phyloP scores from a whole-genome alignment of 2,797 vertebrate species.

The Aulostomus chinensis region DNA sequence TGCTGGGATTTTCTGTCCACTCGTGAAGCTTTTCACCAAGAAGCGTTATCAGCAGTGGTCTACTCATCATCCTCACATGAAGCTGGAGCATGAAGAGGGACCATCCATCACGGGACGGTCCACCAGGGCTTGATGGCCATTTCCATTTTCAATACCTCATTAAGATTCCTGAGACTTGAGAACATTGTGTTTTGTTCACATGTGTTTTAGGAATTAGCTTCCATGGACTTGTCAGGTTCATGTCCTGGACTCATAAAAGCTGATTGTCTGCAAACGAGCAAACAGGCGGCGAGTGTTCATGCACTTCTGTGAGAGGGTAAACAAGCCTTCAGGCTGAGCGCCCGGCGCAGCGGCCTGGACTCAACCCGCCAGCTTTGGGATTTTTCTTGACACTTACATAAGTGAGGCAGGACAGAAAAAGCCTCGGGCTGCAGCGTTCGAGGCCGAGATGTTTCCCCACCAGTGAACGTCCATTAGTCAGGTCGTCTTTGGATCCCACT shows the following conservation, averaged over 20 bases:
- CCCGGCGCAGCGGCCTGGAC: neutral
- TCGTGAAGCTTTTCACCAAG: slow-evolving; percentile 68
- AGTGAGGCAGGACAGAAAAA: slow-evolving; percentile 33
- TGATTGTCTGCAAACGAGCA: slow-evolving; percentile 36
- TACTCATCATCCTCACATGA: slow-evolving; percentile 50
- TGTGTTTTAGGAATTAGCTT: slow-evolving; percentile 63
- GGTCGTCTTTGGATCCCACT: slow-evolving; percentile 46
- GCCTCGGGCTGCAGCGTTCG: slow-evolving; percentile 10
- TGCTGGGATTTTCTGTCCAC: slow-evolving; percentile 59
- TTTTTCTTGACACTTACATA: slow-evolving; percentile 42
- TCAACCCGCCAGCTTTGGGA: slow-evolving; percentile 8
- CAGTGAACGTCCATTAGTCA: slow-evolving; percentile 35
- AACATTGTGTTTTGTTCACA: slow-evolving; percentile 59
- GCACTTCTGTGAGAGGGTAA: slow-evolving; percentile 15
- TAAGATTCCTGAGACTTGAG: slow-evolving; percentile 54
- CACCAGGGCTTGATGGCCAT: slow-evolving; percentile 55
- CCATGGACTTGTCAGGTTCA: slow-evolving; percentile 23
- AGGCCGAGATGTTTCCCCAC: slow-evolving; percentile 19
- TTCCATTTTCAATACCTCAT: slow-evolving; percentile 74
- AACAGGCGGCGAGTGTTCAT: slow-evolving; percentile 24
- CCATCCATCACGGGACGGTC: slow-evolving; percentile 59
- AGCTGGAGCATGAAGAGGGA: slow-evolving; percentile 43
- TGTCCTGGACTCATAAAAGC: slow-evolving; percentile 31
- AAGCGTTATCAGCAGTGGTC: slow-evolving; percentile 62
- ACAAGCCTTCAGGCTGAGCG: slow-evolving; percentile 7